phyloP scores from a whole-genome alignment of 2,888 invertebrate genomes.

The Fragum fragum region DNA sequence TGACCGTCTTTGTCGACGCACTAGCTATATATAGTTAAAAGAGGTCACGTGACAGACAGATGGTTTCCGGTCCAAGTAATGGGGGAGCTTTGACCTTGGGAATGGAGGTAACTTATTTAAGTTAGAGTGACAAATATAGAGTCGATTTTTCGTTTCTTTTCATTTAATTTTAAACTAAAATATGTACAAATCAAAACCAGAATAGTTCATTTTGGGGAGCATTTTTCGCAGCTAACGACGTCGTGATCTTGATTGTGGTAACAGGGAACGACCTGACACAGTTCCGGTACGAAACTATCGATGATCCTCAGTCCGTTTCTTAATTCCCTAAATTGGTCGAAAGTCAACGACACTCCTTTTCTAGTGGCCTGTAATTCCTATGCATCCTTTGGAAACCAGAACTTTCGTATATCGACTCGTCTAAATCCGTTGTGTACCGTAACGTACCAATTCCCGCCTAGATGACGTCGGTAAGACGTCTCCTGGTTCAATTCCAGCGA shows the following conservation, averaged over 20 bases:
- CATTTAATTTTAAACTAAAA: no score
- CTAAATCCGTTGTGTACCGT: constrained; percentile 35
- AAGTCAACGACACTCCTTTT: constrained; percentile 43
- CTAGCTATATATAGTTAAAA: neutral
- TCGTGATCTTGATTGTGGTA: constrained; percentile 23
- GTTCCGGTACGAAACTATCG: constrained; percentile 31
- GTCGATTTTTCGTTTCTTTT: no score
- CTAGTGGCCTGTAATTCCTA: constrained; percentile 39
- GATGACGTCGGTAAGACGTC: constrained; percentile 42
- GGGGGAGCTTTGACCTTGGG: neutral
- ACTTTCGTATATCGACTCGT: constrained; percentile 41
- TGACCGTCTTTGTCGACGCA: neutral
- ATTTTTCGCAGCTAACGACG: constrained; percentile 16
- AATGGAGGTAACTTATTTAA: neutral
- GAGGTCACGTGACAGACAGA: neutral
- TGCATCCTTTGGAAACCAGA: constrained; percentile 38
- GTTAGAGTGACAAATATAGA: no score
- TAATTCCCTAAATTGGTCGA: constrained; percentile 39
- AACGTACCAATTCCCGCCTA: constrained; percentile 50
- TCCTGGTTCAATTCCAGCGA: constrained; percentile 37
- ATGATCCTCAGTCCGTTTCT: constrained; percentile 32
- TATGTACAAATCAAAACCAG: no score
- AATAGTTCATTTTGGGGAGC: constrained; percentile 12
- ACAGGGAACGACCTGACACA: constrained; percentile 24
- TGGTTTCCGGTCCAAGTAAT: neutral